phyloP scores from a whole-genome alignment of 2,888 invertebrate genomes.

The Drosophila neotestacea region DNA sequence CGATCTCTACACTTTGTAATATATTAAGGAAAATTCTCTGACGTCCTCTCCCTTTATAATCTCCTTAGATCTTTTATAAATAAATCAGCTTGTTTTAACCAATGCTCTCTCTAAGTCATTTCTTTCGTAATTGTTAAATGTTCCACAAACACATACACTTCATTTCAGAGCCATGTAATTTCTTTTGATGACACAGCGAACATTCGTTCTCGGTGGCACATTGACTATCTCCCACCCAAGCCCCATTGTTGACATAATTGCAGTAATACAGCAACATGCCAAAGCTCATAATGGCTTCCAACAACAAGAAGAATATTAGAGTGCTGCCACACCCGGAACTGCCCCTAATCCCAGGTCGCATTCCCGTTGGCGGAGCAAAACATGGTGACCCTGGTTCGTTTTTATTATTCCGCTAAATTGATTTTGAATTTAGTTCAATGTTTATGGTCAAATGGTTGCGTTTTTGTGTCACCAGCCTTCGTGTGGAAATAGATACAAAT shows the following conservation, averaged over 20 bases:
- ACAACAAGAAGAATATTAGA: constrained; percentile 3
- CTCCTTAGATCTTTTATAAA: not conserved
- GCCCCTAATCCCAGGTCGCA: constrained; percentile 6
- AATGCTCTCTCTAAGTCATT: not conserved
- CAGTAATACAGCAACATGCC: constrained; percentile 18
- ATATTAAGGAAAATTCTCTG: not conserved
- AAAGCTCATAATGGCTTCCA: constrained; percentile 17
- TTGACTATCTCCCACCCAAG: constrained; percentile 10
- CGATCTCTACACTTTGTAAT: too few relatives aligned
- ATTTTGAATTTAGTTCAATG: constrained; percentile 82
- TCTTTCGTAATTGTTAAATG: constrained; percentile 1
- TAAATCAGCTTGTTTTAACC: not conserved
- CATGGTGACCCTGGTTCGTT: constrained; percentile 56
- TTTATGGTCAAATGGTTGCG: constrained; percentile 82
- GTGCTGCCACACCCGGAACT: not conserved
- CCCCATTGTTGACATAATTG: constrained; percentile 67
- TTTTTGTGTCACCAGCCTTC: constrained; percentile 72
- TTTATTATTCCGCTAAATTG: constrained; percentile 82
- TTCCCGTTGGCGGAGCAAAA: constrained; percentile 12
- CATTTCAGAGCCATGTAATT: constrained; percentile 5
- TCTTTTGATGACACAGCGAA: constrained; percentile 1
- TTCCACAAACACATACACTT: not conserved
- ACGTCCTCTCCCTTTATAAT: too few relatives aligned
- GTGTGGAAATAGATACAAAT: constrained; percentile 43
- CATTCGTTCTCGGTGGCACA: constrained; percentile 18